Conservation (phyloP, 2,113 vertebrate genomes). For the Tachysurus vachellii region DNA sequence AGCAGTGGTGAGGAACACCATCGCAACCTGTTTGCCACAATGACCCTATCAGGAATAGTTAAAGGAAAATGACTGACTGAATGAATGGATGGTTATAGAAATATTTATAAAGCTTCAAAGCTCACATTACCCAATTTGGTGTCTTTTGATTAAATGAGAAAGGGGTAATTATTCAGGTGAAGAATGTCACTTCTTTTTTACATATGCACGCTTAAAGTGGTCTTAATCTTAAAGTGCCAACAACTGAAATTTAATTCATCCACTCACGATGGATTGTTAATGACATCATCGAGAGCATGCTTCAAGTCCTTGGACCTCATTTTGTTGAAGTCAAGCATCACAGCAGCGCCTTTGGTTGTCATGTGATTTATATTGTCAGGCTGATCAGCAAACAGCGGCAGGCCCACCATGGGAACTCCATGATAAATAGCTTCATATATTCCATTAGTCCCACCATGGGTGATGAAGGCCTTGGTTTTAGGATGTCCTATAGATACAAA, state of each 20-base stretch:
- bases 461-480: slow-evolving; percentile 82
- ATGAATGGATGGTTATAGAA: not conserved
- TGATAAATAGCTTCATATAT: slow-evolving; percentile 90
- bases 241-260: not conserved
- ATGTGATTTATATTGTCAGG: slow-evolving; percentile 78
- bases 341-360: slow-evolving; percentile 77
- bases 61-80: not conserved
- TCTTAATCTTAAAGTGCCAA: not conserved
- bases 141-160: not conserved
- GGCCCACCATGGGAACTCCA: slow-evolving; percentile 80
- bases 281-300: slow-evolving; percentile 37
- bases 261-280: slow-evolving; percentile 51
- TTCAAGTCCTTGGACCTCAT: slow-evolving; percentile 67
- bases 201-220: not conserved
- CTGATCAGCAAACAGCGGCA: slow-evolving; percentile 85
- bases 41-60: not conserved
- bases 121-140: not conserved
- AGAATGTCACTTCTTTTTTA: not conserved
- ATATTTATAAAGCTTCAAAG: not conserved
- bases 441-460: slow-evolving; percentile 86
- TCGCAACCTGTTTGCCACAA: not conserved
- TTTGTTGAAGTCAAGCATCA: slow-evolving; percentile 73
- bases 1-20: too few relatives aligned
- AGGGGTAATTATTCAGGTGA: not conserved
- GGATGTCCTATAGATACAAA: slow-evolving; percentile 75